These are phyloP conservation scores for Paraplagusia blochii DNA, from an alignment of 2,113 vertebrate genomes.

Conservation along the genomic window DNA sequence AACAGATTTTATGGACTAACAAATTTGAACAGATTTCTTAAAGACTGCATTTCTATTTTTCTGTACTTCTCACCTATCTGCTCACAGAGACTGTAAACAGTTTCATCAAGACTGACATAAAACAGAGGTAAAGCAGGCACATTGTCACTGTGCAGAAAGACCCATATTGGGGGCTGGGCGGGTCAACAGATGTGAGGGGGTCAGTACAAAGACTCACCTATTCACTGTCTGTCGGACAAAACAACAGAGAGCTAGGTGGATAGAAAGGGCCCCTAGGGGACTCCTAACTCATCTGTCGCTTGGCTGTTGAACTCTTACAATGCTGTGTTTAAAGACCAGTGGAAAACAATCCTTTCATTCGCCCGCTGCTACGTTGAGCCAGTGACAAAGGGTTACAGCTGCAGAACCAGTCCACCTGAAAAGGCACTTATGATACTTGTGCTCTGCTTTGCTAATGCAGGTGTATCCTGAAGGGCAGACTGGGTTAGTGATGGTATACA, in stretches of 20 bases:
- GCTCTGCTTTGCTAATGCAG: too few relatives aligned
- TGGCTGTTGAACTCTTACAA: conserved; percentile 76
- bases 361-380: conserved; percentile 54
- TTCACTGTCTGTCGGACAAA: conserved; percentile 79
- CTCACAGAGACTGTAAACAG: conserved; percentile 40
- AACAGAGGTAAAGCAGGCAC: conserved; percentile 58
- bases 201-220: conserved; percentile 80
- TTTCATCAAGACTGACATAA: conserved; percentile 47
- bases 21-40: conserved; percentile 1
- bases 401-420: conserved; percentile 20
- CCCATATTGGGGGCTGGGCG: conserved; percentile 70
- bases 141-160: conserved; percentile 62
- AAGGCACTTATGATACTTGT: not conserved
- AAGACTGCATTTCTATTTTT: too few relatives aligned
- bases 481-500: too few relatives aligned
- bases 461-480: too few relatives aligned
- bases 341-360: conserved; percentile 75
- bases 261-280: conserved; percentile 63
- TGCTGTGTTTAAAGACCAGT: conserved; percentile 70
- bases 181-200: conserved; percentile 75
- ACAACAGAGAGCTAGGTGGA: conserved; percentile 66
- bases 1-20: conserved; percentile 2
- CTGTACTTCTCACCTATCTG: conserved; percentile 29
- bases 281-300: conserved; percentile 75
- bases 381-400: conserved; percentile 57